Conservation (phyloP, 2,113 vertebrate genomes). For the Oostethus manadensis region DNA sequence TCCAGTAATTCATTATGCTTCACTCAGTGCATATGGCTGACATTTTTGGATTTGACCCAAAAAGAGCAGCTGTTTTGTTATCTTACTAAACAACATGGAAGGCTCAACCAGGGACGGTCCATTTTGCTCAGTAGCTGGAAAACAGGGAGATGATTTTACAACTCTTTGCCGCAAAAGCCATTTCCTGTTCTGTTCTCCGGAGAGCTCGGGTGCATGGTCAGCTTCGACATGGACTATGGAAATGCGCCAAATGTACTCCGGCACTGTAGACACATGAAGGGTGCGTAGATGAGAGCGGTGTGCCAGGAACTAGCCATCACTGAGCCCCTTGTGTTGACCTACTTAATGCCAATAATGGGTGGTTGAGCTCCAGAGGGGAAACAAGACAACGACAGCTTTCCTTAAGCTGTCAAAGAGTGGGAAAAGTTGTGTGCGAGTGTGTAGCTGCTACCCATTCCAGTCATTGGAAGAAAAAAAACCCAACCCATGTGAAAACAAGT, state of each 20-base stretch:
- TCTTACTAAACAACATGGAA: background rate
- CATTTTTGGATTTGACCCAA: background rate
- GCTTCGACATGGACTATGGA: constrained; percentile 1
- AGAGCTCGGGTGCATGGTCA: background rate
- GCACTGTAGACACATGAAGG: background rate
- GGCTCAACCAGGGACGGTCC: background rate
- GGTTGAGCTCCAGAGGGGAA: constrained; percentile 2
- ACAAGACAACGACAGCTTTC: constrained; percentile 3
- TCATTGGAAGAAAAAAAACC: too few species aligned
- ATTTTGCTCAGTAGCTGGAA: background rate
- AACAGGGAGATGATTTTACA: background rate
- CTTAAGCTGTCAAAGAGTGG: background rate
- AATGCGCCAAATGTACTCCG: background rate
- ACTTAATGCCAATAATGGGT: constrained; percentile 9
- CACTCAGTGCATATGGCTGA: background rate
- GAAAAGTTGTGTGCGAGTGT: background rate
- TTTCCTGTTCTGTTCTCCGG: background rate
- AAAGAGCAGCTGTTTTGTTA: background rate
- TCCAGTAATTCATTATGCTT: background rate
- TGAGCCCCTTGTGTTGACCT: constrained; percentile 2
- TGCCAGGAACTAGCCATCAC: background rate
- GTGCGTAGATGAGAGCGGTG: constrained; percentile 1
- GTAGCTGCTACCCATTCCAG: background rate
- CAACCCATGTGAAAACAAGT: too few species aligned
- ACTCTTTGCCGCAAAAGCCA: background rate